Evolutionary conservation across 2,797 vertebrate species (phyloP), one percentile per base, ranked within the genome.

Genomic region (Halcyon chelicuti): DNA sequence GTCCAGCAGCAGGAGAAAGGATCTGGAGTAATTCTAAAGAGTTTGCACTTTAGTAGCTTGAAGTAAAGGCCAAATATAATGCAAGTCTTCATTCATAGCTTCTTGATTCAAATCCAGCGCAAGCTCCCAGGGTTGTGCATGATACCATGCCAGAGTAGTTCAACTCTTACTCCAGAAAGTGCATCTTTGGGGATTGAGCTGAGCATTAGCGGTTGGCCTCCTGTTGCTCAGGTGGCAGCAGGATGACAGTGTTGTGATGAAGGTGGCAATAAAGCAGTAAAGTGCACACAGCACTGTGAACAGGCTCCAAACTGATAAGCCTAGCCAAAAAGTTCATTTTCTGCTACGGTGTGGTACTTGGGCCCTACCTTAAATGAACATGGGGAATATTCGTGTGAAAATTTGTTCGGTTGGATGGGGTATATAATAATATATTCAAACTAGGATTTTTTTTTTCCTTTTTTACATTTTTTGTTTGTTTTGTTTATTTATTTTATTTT

Each of bases 161-260:
- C 54, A 51, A 17, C 51, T 72, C 55, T 67, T 54, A 2, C 52
- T 80, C 17, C 58, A 20, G 37, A 5, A 54, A 10, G 61, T 28
- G 11, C 78, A 54, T 61, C 49, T 54, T 23, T 35, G 26, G 20
- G 70, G 42, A 2, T 29, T 39, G 77, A 65, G 33, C 80, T 71
- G n/a, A 31, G 70, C n/a, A 3, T 5, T 3, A 6, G 31, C 8
- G 55, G 11, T 5, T 63, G 85, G 63, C 44, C 63, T 55, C 57
- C 51, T 39, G 51, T 86, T 85, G 78, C 94, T 79, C 90, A 75
- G 86, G 79, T 79, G 92, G 92, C 90, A 81, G 66, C 40, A 47
- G 71, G 73, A 28, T 77, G 95, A 90, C 35, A 70, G 87, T 1
- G 0, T 40, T 73, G 81, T 7, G 68, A 22, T 42, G 63, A 79